A percentile compares a stretch with the other conserved stretches of the same genome.
These are phyloP conservation scores for Nannospalax galili DNA, from an alignment of 2,113 vertebrate species.

Conservation along the genomic window DNA sequence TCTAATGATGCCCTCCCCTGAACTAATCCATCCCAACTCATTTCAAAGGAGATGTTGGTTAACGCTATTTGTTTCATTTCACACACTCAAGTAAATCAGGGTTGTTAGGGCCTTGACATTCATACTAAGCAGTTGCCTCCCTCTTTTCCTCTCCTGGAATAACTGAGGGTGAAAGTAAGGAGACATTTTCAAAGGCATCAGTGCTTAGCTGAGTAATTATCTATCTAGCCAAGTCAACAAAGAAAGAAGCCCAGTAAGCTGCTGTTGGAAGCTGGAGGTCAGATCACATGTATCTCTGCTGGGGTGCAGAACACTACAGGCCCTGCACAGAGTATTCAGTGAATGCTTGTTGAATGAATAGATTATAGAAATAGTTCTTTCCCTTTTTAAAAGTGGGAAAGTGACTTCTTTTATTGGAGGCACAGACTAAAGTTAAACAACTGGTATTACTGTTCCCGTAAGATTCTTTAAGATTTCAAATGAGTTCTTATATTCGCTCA, in stretches of 20 bases:
- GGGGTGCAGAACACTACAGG: background rate
- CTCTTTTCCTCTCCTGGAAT: background rate
- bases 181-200: slow-evolving; percentile 37
- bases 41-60: slow-evolving; percentile 77
- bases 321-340: background rate
- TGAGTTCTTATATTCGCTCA: background rate
- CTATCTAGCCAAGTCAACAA: slow-evolving; percentile 21
- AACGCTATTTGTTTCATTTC: slow-evolving; percentile 61
- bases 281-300: background rate
- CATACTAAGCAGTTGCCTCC: slow-evolving; percentile 50
- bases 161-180: slow-evolving; percentile 55
- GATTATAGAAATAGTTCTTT: background rate
- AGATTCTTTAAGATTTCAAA: background rate
- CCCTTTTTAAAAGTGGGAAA: background rate
- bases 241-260: background rate
- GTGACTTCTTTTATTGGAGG: background rate
- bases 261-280: background rate
- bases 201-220: slow-evolving; percentile 51
- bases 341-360: background rate
- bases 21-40: slow-evolving; percentile 66
- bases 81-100: slow-evolving; percentile 59
- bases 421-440: background rate
- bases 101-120: background rate
- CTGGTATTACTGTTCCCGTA: background rate
- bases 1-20: slow-evolving; percentile 41